A percentile compares a stretch with the other conserved stretches of the same genome.
These are phyloP conservation scores for Holacanthus passer DNA, from an alignment of 2,113 vertebrate genomes.

Conservation along the genomic window DNA sequence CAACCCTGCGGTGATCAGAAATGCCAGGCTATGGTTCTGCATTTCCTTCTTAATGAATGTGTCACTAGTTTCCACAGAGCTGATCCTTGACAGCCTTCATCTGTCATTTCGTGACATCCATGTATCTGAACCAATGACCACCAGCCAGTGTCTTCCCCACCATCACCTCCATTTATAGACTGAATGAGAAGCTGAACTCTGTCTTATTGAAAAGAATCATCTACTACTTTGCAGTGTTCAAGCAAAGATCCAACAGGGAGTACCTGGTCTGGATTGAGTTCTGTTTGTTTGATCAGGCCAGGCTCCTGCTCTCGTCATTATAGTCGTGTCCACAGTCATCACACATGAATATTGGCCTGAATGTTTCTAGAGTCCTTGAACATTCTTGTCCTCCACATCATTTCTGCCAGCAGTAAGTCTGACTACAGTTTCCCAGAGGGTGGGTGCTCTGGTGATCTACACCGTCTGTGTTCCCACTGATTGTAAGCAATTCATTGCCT, in stretches of 20 bases:
- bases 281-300: neutral
- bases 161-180: neutral
- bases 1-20: no score
- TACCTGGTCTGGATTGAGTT: neutral
- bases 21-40: neutral
- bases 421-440: neutral
- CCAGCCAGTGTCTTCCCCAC: neutral
- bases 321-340: neutral
- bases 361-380: constrained; percentile 14
- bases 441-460: constrained; percentile 5
- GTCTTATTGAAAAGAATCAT: neutral
- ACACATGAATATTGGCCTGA: neutral
- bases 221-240: neutral
- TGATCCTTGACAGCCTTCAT: neutral
- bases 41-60: neutral
- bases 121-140: neutral
- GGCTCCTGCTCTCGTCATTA: no score
- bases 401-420: neutral
- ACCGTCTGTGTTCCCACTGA: constrained; percentile 11
- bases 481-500: constrained; percentile 18
- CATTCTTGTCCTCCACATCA: neutral
- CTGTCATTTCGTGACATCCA: neutral
- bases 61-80: neutral
- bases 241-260: neutral
- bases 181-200: neutral